Base-by-base conservation (phyloP, 2,888 invertebrate species). In the Epistrophe eligans region DNA sequence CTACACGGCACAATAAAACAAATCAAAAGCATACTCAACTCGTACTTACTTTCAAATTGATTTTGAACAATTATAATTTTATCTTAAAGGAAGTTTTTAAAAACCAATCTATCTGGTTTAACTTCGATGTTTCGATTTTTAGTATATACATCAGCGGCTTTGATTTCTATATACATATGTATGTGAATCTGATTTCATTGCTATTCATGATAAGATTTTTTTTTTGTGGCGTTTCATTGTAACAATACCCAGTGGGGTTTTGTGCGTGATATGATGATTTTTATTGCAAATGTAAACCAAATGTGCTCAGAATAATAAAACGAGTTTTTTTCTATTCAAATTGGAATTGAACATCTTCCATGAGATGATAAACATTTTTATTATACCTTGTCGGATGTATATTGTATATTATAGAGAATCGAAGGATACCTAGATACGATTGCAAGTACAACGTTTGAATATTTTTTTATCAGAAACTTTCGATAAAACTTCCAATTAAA, bases 11-110 rank as follows among this genome's bases (percentile, higher is more conserved):
- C 7, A 55, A 28, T 4, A 32, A 32, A 9, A 24, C 24, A 24
- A 8, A 35, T 32, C 7, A 7, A 35, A 35, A 52, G 52, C 28
- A 55, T 55, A 9, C 28, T 24, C 24, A 3, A 9, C 28, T 24
- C 24, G 24, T 24, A 24, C 24, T n/a, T 55, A 48, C 45, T 66
- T 66, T 66, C 66, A 66, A 66, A 66, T 66, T 17, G 32, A 66
- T 48, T 66, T 66, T 66, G 17, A 13, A 43, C 28, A 55, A 55
- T 55, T 43, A 40, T 55, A 28, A 24, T 43, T 62, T 43, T 58
- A 57, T 32, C 5, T 57, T 57, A 10, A 57, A 57, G n/a, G 17
- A 58, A 38, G n/a, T 55, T 55, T 35, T 3, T 8, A 19, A 58
- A 35, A 35, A 17, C 17, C 58, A 58, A 7, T 38, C 17, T 58